These are phyloP conservation scores for Microchirus variegatus DNA, from an alignment of 2,797 vertebrate genomes.

Conservation along the genomic window DNA sequence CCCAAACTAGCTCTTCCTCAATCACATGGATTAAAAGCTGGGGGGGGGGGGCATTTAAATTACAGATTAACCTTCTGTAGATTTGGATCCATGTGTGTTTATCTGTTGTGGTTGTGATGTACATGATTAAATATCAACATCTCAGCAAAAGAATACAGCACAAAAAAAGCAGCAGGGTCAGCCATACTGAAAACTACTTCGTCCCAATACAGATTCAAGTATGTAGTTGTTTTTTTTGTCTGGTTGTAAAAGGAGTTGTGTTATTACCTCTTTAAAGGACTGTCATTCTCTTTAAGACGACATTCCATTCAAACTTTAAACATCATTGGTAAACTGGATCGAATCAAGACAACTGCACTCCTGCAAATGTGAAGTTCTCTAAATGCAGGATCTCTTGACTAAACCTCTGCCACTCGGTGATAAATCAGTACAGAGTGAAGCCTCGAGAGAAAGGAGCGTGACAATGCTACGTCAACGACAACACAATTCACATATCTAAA, in stretches of 20 bases:
- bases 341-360: slow-evolving; percentile 25
- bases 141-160: slow-evolving; percentile 27
- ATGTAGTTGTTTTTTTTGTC: slow-evolving; percentile 2
- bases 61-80: slow-evolving; percentile 7
- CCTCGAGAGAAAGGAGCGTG: slow-evolving; percentile 15
- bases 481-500: slow-evolving; percentile 30
- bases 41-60: not conserved
- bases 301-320: not conserved
- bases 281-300: not conserved
- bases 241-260: slow-evolving; percentile 2
- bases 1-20: not conserved
- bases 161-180: slow-evolving; percentile 37
- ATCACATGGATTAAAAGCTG: not conserved
- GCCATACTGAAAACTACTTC: slow-evolving; percentile 16
- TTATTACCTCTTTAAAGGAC: too few relatives aligned
- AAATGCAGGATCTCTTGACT: slow-evolving; percentile 15
- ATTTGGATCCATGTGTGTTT: slow-evolving; percentile 3
- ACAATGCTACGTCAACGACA: slow-evolving; percentile 49
- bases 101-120: slow-evolving; percentile 12
- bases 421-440: slow-evolving; percentile 23
- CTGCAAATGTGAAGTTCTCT: slow-evolving; percentile 8
- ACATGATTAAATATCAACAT: slow-evolving; percentile 28
- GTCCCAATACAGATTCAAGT: slow-evolving; percentile 36
- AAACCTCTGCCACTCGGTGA: slow-evolving; percentile 3
- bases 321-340: too few relatives aligned